Percentiles rank a stretch among this genome's conserved stretches.
Conservation (phyloP, 2,797 vertebrate species). For the Balearica regulorum region DNA sequence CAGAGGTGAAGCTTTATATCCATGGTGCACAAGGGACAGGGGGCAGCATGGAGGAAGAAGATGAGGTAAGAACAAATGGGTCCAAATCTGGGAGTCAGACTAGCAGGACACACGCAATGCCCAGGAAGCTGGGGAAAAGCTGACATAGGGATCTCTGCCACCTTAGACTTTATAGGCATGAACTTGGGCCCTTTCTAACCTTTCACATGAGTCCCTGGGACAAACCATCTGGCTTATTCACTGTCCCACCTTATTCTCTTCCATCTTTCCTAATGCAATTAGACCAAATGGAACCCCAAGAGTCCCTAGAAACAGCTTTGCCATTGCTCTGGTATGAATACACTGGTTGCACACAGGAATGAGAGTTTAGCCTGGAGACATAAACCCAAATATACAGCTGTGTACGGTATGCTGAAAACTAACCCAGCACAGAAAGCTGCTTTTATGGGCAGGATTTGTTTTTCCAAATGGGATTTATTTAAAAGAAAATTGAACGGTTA, state of each 20-base stretch:
- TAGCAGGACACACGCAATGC: not conserved
- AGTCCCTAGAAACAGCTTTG: not conserved
- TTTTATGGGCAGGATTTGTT: conserved; percentile 61
- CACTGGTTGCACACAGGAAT: conserved; percentile 15
- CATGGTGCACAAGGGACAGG: accelerated
- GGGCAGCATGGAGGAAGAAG: not conserved
- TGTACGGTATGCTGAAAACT: conserved; percentile 39
- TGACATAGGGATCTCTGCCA: not conserved
- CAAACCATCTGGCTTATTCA: not conserved
- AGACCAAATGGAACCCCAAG: not conserved
- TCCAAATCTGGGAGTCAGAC: not conserved
- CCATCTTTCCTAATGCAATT: not conserved
- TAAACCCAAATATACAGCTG: conserved; percentile 57
- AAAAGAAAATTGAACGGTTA: conserved; percentile 55
- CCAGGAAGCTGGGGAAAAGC: not conserved
- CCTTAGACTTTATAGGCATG: not conserved
- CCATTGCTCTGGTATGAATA: conserved; percentile 7
- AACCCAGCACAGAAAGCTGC: conserved; percentile 47
- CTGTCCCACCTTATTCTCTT: not conserved
- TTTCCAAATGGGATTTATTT: conserved; percentile 69
- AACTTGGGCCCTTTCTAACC: not conserved
- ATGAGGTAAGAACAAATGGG: not conserved
- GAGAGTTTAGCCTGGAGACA: conserved; percentile 47
- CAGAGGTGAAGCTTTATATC: not conserved
- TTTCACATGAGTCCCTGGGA: not conserved